These are phyloP conservation scores for Podarcis raffonei DNA, from an alignment of 2,113 vertebrate genomes.

Conservation along the genomic window DNA sequence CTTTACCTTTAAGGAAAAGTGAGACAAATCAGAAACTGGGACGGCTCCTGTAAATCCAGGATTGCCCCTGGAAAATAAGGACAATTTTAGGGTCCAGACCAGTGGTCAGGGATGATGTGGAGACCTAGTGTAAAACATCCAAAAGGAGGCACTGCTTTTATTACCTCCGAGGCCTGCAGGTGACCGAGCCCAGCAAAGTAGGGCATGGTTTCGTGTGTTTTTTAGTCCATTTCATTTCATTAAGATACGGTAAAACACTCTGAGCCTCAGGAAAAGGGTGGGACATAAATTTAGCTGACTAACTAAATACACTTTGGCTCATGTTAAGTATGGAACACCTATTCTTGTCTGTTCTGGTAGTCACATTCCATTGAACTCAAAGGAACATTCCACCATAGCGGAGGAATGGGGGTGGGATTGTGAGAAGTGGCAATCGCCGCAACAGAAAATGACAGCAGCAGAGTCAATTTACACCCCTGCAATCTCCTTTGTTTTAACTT, in stretches of 20 bases:
- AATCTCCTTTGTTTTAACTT: conserved; percentile 48
- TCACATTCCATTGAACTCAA: conserved; percentile 2
- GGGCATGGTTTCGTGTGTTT: background rate
- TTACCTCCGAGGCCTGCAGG: background rate
- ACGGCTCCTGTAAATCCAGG: no score
- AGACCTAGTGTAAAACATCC: no score
- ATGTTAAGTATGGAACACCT: conserved; percentile 7
- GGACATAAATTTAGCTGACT: conserved; percentile 27
- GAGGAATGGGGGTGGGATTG: background rate
- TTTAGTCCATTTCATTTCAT: background rate
- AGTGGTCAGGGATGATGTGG: no score
- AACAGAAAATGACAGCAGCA: background rate
- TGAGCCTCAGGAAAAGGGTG: background rate
- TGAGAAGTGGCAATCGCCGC: background rate
- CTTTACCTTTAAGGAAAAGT: no score
- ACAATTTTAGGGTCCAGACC: no score
- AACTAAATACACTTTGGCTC: conserved; percentile 25
- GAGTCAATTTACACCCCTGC: conserved; percentile 28
- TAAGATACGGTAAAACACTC: background rate
- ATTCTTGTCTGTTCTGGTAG: background rate
- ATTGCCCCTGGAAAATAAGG: no score
- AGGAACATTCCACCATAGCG: background rate
- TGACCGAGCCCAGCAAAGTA: background rate
- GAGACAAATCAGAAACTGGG: no score
- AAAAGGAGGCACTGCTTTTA: background rate